Evolutionary conservation across 2,888 invertebrate species (phyloP).

Genomic region (Oeneis ivallda): DNA sequence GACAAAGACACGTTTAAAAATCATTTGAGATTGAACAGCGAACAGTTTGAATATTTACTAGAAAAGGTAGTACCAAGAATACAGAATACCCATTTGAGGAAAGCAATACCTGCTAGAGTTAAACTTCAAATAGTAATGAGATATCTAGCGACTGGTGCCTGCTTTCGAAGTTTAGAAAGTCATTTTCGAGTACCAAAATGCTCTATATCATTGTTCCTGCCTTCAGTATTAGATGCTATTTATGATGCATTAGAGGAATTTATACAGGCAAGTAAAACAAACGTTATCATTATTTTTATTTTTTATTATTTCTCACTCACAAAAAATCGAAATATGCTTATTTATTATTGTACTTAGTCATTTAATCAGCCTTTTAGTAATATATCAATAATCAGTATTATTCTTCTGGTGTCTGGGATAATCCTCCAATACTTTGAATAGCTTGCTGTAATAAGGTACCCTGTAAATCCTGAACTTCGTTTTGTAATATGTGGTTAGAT

Average conservation of each 20-base stretch:
- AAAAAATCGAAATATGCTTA: too few species aligned
- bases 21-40: background rate
- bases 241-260: too few species aligned
- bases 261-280: too few species aligned
- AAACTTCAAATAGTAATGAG: background rate
- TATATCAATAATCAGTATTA: background rate
- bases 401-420: slow-evolving; percentile 1
- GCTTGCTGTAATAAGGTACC: background rate
- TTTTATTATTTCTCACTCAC: background rate
- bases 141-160: background rate
- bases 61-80: background rate
- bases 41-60: background rate
- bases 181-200: background rate
- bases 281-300: too few species aligned
- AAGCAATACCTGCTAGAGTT: background rate
- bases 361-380: background rate
- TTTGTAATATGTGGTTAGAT: background rate
- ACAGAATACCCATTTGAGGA: background rate
- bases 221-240: slow-evolving; percentile 1
- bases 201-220: background rate
- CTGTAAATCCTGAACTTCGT: background rate
- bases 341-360: background rate
- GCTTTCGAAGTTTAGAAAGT: background rate
- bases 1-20: background rate
- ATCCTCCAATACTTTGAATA: background rate